Evolutionary conservation across 2,797 vertebrate species (phyloP).

Genomic region (Myiotriccus ornatus): DNA sequence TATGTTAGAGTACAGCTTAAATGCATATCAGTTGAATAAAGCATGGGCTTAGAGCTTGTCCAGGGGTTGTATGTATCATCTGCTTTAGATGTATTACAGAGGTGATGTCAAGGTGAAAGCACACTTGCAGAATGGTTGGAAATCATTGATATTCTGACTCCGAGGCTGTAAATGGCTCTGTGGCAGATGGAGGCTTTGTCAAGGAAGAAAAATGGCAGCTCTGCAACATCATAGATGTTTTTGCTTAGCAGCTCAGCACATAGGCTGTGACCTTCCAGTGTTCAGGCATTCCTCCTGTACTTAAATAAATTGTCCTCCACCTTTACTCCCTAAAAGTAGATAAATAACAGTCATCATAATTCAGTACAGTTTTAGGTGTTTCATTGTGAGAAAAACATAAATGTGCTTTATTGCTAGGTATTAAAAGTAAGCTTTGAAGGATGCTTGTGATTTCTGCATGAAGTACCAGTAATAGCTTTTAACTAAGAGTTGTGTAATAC

Average conservation of each 20-base stretch:
- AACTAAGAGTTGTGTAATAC: background rate
- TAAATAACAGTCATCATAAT: constrained; percentile 67
- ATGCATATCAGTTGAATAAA: constrained; percentile 71
- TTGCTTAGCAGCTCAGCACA: constrained; percentile 79
- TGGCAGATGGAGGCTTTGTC: constrained; percentile 98
- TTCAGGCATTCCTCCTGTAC: constrained; percentile 76
- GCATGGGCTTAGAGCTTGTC: constrained; percentile 54
- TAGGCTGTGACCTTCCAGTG: constrained; percentile 85
- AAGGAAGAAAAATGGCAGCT: constrained; percentile 94
- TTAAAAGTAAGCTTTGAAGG: constrained; percentile 51
- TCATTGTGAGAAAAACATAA: constrained; percentile 62
- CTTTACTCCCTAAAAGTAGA: constrained; percentile 76
- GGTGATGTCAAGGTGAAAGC: constrained; percentile 93
- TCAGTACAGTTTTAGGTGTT: constrained; percentile 69
- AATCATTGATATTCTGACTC: constrained; percentile 98
- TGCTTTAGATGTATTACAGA: constrained; percentile 77
- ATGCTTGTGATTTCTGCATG: constrained; percentile 2
- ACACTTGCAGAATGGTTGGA: constrained; percentile 83
- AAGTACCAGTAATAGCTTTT: background rate
- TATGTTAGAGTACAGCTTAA: constrained; percentile 61
- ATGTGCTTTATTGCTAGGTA: constrained; percentile 54
- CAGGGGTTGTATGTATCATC: constrained; percentile 75
- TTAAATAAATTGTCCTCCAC: constrained; percentile 81
- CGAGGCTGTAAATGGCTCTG: constrained; percentile 88
- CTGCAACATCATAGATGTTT: constrained; percentile 81